These are phyloP conservation scores for Anabas testudineus DNA, from an alignment of 2,797 vertebrate species.

Conservation along the genomic window DNA sequence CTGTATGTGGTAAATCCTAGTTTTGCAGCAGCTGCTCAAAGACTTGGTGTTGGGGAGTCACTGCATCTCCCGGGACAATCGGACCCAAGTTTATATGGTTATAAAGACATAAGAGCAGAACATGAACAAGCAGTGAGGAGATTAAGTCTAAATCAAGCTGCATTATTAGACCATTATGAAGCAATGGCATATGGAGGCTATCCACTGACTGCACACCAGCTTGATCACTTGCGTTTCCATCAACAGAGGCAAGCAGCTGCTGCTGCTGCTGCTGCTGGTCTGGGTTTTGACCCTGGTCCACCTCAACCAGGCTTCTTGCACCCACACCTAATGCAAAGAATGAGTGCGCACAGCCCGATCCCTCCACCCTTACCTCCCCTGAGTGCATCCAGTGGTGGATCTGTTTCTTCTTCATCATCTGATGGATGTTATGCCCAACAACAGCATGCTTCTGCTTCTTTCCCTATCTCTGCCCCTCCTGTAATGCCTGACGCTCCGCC, in stretches of 20 bases:
- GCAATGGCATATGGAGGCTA: slow-evolving; percentile 87
- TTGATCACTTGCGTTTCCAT: slow-evolving; percentile 87
- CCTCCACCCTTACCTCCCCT: slow-evolving; percentile 83
- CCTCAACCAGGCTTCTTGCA: slow-evolving; percentile 88
- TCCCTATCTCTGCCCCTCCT: slow-evolving; percentile 92
- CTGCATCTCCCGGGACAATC: slow-evolving; percentile 85
- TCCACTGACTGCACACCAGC: slow-evolving; percentile 84
- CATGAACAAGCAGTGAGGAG: slow-evolving; percentile 88
- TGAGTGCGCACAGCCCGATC: slow-evolving; percentile 87
- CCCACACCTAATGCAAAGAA: slow-evolving; percentile 87
- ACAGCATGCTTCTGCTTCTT: slow-evolving; percentile 83
- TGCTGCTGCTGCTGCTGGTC: slow-evolving; percentile 80
- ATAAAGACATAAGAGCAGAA: slow-evolving; percentile 88
- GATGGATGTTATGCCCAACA: slow-evolving; percentile 79
- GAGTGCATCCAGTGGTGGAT: slow-evolving; percentile 68
- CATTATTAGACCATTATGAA: slow-evolving; percentile 93
- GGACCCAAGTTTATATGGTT: slow-evolving; percentile 78
- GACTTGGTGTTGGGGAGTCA: slow-evolving; percentile 85
- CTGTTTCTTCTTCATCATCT: slow-evolving; percentile 66
- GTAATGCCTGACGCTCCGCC: slow-evolving; percentile 82
- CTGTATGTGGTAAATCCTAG: slow-evolving; percentile 84
- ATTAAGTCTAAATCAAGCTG: slow-evolving; percentile 91
- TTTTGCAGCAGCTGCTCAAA: slow-evolving; percentile 86
- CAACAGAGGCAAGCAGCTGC: slow-evolving; percentile 86
- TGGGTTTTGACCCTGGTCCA: slow-evolving; percentile 87